Base-by-base conservation (phyloP, 2,888 invertebrate species). In the Corythucha ciliata region DNA sequence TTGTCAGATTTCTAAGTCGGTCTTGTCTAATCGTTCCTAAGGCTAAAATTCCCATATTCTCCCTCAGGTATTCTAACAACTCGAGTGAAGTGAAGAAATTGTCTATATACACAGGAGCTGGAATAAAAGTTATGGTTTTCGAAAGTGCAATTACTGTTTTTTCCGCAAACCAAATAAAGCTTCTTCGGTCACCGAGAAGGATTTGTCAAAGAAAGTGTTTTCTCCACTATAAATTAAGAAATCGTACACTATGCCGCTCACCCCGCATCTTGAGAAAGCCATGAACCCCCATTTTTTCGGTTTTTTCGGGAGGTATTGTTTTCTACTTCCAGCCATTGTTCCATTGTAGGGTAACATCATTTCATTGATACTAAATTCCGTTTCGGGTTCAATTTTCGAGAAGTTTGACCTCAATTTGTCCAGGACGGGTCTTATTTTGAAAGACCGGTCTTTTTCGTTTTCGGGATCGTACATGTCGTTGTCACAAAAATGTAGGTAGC, bases 301-400 rank as follows among this genome's bases (percentile, higher is more conserved):
- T 47, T 66, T 68, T 3, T 63, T 61, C 46, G 61, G 61, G 29
- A 64, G 63, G 37, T 67, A 68, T 36, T 68, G 66, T 2, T 57
- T 49, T 12, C 37, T n/a, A 16, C 37, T 37, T 12, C 37, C 37
- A 20, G 37, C 37, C 37, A n/a, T 37, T 20, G 37, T 37, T 37
- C 37, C 37, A 18, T 37, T 37, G 10, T 37, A 37, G 3, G 37
- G 37, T 3, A 37, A 20, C 37, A 37, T 37, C 37, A 37, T 37
- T 21, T 37, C 4, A 21, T n/a, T n/a, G n/a, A n/a, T n/a, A n/a
- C n/a, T n/a, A n/a, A n/a, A n/a, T n/a, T n/a, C n/a, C n/a, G n/a
- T n/a, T n/a, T n/a, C n/a, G n/a, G n/a, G n/a, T n/a, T n/a, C n/a
- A n/a, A n/a, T n/a, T n/a, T n/a, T n/a, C n/a, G n/a, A n/a, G n/a